Base-by-base conservation (phyloP, 2,888 invertebrate species). In the Zelleria hepariella region DNA sequence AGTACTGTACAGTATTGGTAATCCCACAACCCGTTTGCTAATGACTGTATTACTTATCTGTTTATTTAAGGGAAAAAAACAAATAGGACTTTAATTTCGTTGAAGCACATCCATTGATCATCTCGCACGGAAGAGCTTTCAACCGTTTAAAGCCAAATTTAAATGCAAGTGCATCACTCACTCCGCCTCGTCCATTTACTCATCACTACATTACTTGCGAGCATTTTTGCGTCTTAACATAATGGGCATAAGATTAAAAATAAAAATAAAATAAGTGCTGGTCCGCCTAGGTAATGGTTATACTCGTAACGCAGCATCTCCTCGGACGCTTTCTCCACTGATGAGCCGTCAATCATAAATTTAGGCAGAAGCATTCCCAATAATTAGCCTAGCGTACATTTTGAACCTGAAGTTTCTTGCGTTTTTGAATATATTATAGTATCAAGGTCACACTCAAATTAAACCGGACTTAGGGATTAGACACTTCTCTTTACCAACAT, bases 311-410 rank as follows among this genome's bases (percentile, higher is more conserved):
- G 49, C 21, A 20, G 49, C 21, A 49, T 18, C 49, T 49, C 15
- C 77, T 78, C 72, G 67, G 77, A 83, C 86, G 24, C 60, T 87
- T 86, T 87, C 86, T 82, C 85, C 75, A 64, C 64, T 74, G 82
- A 83, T 81, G 80, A 78, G 77, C 78, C 77, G 82, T 83, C 83
- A 84, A 83, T 85, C 83, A 76, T 76, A 80, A 77, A 77, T 66
- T 61, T 63, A 77, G 75, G 78, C 73, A 78, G 76, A 74, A 72
- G 73, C 78, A 82, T 84, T 82, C 78, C 80, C 78, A 78, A 78
- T n/a, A n/a, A n/a, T 81, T 78, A 80, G 25, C 25, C 10, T 8
- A 7, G 10, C 57, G 25, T 48, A 48, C 20, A 32, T 21, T 42
- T 32, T 21, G 18, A 24, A 20, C 21, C 56, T 47, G 18, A 8